Evolutionary conservation across 2,888 invertebrate species (phyloP).

Genomic region (Sturmia bella): DNA sequence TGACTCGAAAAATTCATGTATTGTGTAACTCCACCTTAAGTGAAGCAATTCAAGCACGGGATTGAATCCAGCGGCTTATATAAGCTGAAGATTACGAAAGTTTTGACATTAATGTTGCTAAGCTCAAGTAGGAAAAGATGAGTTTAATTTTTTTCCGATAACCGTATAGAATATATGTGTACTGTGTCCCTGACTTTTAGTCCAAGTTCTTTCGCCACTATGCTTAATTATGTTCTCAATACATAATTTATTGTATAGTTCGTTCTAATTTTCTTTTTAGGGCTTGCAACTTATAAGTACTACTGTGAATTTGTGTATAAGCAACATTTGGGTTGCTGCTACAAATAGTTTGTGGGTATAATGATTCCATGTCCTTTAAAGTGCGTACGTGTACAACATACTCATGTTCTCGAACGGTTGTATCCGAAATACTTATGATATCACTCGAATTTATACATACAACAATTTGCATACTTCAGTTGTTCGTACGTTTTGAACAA

Average conservation of each 20-base stretch:
- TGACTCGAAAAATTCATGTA: too few relatives aligned
- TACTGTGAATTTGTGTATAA: background rate
- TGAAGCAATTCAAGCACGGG: too few relatives aligned
- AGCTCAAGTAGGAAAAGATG: too few relatives aligned
- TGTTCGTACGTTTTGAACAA: slow-evolving; percentile 12
- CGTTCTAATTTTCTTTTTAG: background rate
- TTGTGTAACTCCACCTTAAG: too few relatives aligned
- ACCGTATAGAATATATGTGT: too few relatives aligned
- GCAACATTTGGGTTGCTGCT: background rate
- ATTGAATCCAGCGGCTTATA: too few relatives aligned
- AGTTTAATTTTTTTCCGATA: too few relatives aligned
- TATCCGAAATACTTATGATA: slow-evolving; percentile 37
- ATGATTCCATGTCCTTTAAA: background rate
- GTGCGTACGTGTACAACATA: slow-evolving; percentile 6
- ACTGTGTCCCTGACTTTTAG: too few relatives aligned
- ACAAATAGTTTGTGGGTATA: background rate
- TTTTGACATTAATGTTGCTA: too few relatives aligned
- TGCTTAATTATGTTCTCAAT: background rate
- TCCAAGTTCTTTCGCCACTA: background rate
- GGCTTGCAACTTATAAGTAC: background rate
- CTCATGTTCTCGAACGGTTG: background rate
- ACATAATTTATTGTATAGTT: background rate
- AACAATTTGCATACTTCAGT: slow-evolving; percentile 17
- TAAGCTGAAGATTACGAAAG: too few relatives aligned
- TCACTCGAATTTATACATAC: slow-evolving; percentile 21